Evolutionary conservation across 1,140 invertebrate genomes (phyloP).

Genomic region (Rhizoglyphus robini): DNA sequence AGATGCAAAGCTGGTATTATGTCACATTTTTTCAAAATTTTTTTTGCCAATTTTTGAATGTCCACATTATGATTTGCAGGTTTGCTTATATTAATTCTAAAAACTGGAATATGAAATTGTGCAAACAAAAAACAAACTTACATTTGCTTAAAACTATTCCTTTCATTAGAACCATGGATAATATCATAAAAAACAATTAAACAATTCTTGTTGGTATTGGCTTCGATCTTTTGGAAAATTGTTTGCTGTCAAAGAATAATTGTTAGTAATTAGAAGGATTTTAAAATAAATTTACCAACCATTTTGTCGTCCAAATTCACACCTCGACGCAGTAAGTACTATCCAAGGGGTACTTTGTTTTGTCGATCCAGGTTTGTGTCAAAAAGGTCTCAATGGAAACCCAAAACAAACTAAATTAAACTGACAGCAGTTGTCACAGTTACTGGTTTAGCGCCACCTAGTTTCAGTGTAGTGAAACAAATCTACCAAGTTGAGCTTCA

Average conservation of each 20-base stretch:
- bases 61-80: neutral
- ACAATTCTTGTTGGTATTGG: neutral
- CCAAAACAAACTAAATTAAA: neutral
- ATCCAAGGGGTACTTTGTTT: too few species aligned
- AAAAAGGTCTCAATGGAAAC: neutral
- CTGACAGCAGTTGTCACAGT: neutral
- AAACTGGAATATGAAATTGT: neutral
- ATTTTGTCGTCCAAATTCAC: too few species aligned
- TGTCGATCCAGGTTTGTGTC: too few species aligned
- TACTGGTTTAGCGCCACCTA: too few species aligned
- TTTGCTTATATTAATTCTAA: conserved; percentile 1
- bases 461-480: too few species aligned
- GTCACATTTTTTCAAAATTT: neutral
- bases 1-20: neutral
- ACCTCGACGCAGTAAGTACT: too few species aligned
- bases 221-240: conserved; percentile 4
- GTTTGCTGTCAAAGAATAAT: neutral
- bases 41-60: neutral
- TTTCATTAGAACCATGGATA: neutral
- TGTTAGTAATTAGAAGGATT: neutral
- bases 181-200: conserved; percentile 7
- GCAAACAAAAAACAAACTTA: neutral
- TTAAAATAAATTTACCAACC: neutral
- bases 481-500: too few species aligned
- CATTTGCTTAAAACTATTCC: neutral